These are phyloP conservation scores for Echinometra lucunter DNA, from an alignment of 53 echinoderm and acorn worm species.

Conservation along the genomic window DNA sequence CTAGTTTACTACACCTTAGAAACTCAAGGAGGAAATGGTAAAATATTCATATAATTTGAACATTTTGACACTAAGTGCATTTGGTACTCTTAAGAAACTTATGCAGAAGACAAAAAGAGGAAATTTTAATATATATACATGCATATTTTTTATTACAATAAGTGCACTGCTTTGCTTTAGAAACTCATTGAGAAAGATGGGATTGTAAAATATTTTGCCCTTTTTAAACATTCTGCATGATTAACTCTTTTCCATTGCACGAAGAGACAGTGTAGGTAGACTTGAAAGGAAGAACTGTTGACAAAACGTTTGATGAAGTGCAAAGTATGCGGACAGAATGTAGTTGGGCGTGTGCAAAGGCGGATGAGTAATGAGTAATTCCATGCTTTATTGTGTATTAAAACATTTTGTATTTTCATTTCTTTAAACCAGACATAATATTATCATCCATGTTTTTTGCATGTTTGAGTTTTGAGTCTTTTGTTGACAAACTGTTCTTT, in stretches of 20 bases:
- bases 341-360: not conserved
- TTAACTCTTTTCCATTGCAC: not conserved
- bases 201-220: not conserved
- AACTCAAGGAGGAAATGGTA: too few relatives aligned
- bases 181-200: not conserved
- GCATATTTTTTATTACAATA: too few relatives aligned
- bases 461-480: not conserved
- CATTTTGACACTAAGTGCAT: too few relatives aligned
- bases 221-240: not conserved
- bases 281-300: not conserved
- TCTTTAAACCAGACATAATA: not conserved
- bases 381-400: not conserved
- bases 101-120: too few relatives aligned
- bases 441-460: not conserved
- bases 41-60: too few relatives aligned
- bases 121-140: too few relatives aligned
- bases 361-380: slow-evolving; percentile 41
- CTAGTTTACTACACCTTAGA: too few relatives aligned
- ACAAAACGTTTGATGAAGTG: not conserved
- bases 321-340: not conserved
- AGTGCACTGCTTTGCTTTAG: too few relatives aligned
- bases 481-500: not conserved
- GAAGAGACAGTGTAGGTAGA: not conserved
- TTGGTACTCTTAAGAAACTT: too few relatives aligned
- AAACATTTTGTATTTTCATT: not conserved